A percentile compares a stretch with the other conserved stretches of the same genome.
These are phyloP conservation scores for Lithobius niger DNA, from an alignment of 1,140 invertebrate genomes.

Conservation along the genomic window DNA sequence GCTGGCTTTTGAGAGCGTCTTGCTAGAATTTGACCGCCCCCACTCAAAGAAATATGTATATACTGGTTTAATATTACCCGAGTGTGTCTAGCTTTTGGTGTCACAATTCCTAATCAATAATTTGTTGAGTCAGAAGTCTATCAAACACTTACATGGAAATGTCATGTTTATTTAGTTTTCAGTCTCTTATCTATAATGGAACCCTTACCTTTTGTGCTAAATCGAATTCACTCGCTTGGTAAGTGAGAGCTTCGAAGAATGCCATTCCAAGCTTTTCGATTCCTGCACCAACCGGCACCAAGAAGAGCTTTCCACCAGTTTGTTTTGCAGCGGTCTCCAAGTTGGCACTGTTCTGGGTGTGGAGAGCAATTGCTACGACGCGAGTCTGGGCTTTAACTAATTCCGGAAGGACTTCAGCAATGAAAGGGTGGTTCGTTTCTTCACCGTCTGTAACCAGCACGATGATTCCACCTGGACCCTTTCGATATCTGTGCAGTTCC, in stretches of 20 bases:
- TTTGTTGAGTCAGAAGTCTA: no score
- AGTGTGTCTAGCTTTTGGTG: no score
- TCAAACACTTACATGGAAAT: no score
- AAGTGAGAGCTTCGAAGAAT: background rate
- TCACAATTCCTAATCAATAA: no score
- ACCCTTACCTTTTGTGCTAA: background rate
- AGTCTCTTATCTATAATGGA: no score
- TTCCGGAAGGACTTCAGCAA: constrained; percentile 12
- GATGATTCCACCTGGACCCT: constrained; percentile 14
- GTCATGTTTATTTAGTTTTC: no score
- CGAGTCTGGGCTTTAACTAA: constrained; percentile 11
- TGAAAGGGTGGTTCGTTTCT: constrained; percentile 18
- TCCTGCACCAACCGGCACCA: background rate
- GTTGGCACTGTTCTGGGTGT: constrained; percentile 8
- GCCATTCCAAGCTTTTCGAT: background rate
- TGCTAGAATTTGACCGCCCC: no score
- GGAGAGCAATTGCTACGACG: constrained; percentile 19
- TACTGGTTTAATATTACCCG: no score
- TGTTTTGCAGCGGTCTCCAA: constrained; percentile 13
- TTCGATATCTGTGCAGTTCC: background rate
- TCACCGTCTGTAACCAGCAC: constrained; percentile 21
- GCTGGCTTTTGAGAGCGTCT: no score
- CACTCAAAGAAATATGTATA: no score
- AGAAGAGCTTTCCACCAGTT: constrained; percentile 15
- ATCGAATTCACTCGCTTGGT: background rate